Base-by-base conservation (phyloP, 2,113 vertebrate species). In the Sminthopsis crassicaudata region DNA sequence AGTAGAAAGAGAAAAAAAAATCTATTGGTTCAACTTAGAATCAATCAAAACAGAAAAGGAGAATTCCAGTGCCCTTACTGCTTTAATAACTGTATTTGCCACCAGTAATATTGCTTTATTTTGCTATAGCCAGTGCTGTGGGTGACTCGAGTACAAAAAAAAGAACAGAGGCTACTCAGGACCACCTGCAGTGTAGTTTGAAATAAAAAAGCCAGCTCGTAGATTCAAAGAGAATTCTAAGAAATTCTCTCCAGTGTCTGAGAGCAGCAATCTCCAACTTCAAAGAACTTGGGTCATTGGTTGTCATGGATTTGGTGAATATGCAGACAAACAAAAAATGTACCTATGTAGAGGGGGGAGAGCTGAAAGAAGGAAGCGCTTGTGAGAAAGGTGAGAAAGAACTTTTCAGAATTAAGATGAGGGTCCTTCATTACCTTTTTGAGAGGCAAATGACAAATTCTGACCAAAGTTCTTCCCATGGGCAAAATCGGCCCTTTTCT, bases 211-310 rank as follows among this genome's bases (percentile, higher is more conserved):
- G 60, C 30, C 94, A 96, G 36, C 10, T n/a, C 92, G 91, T 27
- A 89, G 52, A 92, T 92, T 90, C 91, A 91, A 48, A 89, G 48
- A 96, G 90, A 89, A 48, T 54, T 96, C 91, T 95, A 95, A 96
- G 96, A 97, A 96, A 97, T 89, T 91, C 92, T 42, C 55, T 57
- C 30, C 50, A 94, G 84, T 92, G 67, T 92, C 53, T 24, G 6
- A 89, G n/a, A 95, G 46, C 46, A 95, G 53, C 90, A 94, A 95
- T 90, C 90, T 54, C 57, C 88, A 90, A 93, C 52, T 84, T 6
- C 19, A 95, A 90, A 91, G 48, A 93, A 93, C 53, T 96, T 93
- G 60, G 55, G 48, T 90, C 53, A 7, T 25, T 50, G 92, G 88
- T 67, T 91, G 52, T n/a, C 88, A 36, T 46, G 54, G 52, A 90